These are phyloP conservation scores for Mugil cephalus DNA, from an alignment of 2,113 vertebrate genomes.

Conservation along the genomic window DNA sequence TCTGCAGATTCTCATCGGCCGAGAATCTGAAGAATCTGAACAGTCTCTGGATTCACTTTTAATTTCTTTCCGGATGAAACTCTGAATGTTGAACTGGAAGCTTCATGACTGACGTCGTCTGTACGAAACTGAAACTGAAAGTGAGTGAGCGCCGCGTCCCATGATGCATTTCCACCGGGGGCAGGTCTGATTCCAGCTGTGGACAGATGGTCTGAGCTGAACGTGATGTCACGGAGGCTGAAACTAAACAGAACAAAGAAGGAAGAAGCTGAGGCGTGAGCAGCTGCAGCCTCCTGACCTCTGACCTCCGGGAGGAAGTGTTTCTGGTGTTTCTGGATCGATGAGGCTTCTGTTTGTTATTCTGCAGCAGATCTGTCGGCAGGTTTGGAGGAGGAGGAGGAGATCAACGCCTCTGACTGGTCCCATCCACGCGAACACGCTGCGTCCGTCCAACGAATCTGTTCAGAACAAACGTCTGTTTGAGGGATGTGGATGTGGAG, in stretches of 20 bases:
- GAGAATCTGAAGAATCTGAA: background rate
- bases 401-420: constrained; percentile 23
- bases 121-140: constrained; percentile 22
- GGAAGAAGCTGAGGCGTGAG: background rate
- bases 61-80: too few species aligned
- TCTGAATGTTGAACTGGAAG: too few species aligned
- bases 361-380: background rate
- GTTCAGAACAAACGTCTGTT: too few species aligned
- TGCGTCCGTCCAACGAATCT: too few species aligned
- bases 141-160: constrained; percentile 21
- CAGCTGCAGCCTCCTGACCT: constrained; percentile 17
- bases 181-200: too few species aligned
- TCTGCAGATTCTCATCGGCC: too few species aligned
- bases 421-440: too few species aligned
- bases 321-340: constrained; percentile 9
- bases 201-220: constrained; percentile 3
- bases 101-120: too few species aligned
- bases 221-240: background rate
- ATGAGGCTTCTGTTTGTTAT: constrained; percentile 36
- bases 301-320: constrained; percentile 17
- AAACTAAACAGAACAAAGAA: background rate
- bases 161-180: constrained; percentile 10
- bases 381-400: background rate
- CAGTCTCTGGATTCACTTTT: too few species aligned
- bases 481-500: too few species aligned